A percentile compares a stretch with the other conserved stretches of the same genome.
Conservation (phyloP, 2,888 invertebrate genomes). For the Drosophila percnosoma region DNA sequence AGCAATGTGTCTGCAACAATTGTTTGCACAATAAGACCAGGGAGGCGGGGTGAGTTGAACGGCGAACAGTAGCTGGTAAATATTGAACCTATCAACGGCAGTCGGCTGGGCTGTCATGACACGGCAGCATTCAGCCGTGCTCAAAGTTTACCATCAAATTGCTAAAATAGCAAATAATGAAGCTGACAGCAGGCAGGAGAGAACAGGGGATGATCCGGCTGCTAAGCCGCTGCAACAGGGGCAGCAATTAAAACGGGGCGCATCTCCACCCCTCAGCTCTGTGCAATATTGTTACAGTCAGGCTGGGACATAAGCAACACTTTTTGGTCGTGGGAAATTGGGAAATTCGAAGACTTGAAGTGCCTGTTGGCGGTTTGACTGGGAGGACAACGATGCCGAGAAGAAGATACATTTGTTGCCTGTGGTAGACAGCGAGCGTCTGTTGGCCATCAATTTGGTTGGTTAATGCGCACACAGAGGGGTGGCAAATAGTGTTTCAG, state of each 20-base stretch:
- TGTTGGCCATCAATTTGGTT: constrained; percentile 77
- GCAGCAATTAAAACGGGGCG: constrained; percentile 77
- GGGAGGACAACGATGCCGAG: constrained; percentile 35
- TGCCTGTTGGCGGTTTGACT: constrained; percentile 74
- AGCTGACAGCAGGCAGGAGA: constrained; percentile 61
- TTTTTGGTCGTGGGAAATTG: constrained; percentile 75
- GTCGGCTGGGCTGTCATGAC: constrained; percentile 41
- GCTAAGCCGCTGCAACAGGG: constrained; percentile 69
- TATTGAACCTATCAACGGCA: constrained; percentile 58
- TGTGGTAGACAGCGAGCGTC: constrained; percentile 72
- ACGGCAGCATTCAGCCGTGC: constrained; percentile 57
- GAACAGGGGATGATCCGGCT: constrained; percentile 74
- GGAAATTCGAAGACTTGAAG: constrained; percentile 47
- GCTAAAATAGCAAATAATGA: constrained; percentile 82
- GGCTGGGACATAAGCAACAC: constrained; percentile 80
- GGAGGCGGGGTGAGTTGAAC: background rate
- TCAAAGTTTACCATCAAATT: constrained; percentile 77
- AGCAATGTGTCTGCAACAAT: constrained; percentile 53
- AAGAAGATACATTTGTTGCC: constrained; percentile 75
- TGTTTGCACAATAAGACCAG: constrained; percentile 27
- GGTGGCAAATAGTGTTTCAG: constrained; percentile 15
- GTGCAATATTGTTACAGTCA: constrained; percentile 64
- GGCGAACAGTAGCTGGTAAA: constrained; percentile 43
- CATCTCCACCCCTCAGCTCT: constrained; percentile 9
- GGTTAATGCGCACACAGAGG: constrained; percentile 40